A percentile compares a stretch with the other conserved stretches of the same genome.
Conservation (phyloP, 30 jellyfish, hydroid and myxozoan species). For the Turritopsis rubra region DNA sequence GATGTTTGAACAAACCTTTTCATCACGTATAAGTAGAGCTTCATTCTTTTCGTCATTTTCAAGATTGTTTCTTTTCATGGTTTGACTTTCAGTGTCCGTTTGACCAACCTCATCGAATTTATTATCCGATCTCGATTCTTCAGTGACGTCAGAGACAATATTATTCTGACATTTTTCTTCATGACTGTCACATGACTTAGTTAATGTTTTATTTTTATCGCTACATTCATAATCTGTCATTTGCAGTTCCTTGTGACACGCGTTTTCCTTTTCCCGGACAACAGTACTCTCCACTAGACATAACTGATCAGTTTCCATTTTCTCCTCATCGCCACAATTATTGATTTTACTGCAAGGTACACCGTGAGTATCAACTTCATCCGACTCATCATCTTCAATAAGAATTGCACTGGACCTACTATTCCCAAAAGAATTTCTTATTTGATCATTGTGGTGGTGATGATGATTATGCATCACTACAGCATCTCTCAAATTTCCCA, state of each 20-base stretch:
- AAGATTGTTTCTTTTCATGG: not conserved
- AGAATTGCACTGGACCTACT: constrained; percentile 8
- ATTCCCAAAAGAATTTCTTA: not conserved
- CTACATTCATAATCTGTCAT: not conserved
- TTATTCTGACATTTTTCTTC: not conserved
- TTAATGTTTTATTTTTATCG: not conserved
- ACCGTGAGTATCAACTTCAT: not conserved
- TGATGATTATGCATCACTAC: not conserved
- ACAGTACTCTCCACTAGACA: not conserved
- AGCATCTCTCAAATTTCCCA: not conserved
- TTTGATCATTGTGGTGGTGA: not conserved
- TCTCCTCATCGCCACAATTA: not conserved
- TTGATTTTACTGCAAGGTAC: not conserved
- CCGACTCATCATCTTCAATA: constrained; percentile 19
- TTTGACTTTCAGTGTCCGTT: not conserved
- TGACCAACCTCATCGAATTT: too few relatives aligned
- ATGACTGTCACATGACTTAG: not conserved
- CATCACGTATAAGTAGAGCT: not conserved
- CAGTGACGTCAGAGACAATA: not conserved
- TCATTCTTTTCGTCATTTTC: not conserved
- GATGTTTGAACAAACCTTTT: not conserved
- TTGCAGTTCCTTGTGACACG: not conserved
- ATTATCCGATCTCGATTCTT: too few relatives aligned
- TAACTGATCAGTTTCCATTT: not conserved
- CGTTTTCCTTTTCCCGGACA: not conserved